These are phyloP conservation scores for Pachliopta kotzebuea DNA, from an alignment of 2,888 invertebrate species.

Conservation along the genomic window DNA sequence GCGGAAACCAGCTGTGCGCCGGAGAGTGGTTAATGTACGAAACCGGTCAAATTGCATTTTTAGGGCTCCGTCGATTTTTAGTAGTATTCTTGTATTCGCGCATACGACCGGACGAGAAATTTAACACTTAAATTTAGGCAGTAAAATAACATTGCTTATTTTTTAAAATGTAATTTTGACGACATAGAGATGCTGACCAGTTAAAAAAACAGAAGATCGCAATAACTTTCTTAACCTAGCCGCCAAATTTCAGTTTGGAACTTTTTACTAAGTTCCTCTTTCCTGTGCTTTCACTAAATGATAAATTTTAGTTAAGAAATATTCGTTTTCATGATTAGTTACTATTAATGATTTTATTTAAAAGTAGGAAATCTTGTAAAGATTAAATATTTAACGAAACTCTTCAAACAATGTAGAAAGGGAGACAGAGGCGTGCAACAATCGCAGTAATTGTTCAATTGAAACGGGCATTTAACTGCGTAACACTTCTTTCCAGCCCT, in stretches of 20 bases:
- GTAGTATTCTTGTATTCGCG: constrained; percentile 32
- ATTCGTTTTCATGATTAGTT: too few relatives aligned
- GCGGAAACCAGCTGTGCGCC: constrained; percentile 75
- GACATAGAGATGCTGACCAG: too few relatives aligned
- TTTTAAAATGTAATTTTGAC: background rate
- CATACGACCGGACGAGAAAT: constrained; percentile 6
- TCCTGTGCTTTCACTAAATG: too few relatives aligned
- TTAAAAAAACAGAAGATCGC: too few relatives aligned
- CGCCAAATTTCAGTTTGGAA: too few relatives aligned
- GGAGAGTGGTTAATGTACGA: constrained; percentile 64
- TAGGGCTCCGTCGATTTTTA: constrained; percentile 68
- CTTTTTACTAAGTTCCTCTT: too few relatives aligned
- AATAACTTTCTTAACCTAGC: too few relatives aligned
- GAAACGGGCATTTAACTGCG: constrained; percentile 12
- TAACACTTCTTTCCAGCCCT: constrained; percentile 15
- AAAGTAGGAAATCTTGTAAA: background rate
- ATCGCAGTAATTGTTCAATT: constrained; percentile 15
- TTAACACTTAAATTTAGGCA: constrained; percentile 14
- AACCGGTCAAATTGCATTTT: constrained; percentile 74
- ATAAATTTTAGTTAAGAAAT: too few relatives aligned
- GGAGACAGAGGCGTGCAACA: constrained; percentile 9
- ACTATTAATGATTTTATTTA: background rate
- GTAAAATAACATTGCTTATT: background rate
- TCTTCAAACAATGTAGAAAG: constrained; percentile 1
- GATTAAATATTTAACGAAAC: constrained; percentile 15